Base-by-base conservation (phyloP, 2,797 vertebrate species). In the Phrynocephalus forsythii region DNA sequence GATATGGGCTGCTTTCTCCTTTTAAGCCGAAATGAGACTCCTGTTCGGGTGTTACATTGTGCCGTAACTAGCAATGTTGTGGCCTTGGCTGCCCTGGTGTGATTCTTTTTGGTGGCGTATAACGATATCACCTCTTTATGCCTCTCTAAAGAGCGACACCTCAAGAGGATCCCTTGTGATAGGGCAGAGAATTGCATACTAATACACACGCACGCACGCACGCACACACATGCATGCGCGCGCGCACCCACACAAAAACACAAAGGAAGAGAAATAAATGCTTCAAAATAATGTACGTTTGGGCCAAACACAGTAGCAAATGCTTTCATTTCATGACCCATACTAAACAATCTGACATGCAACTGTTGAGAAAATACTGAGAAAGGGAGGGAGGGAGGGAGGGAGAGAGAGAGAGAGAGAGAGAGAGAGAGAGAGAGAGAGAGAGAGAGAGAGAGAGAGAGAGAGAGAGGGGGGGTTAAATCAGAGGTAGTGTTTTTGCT, bases 401-500 rank as follows among this genome's bases (percentile, higher is more conserved):
- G 85, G 88, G 90, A 63, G 13, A 63, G 15, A 3, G 60, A 60
- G 75, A 68, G 86, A 88, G 90, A 84, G 86, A 87, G 90, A 20
- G 9, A 9, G 6, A 73, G 75, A 67, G 86, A 88, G 90, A 85
- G 86, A 87, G 90, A 38, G 38, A 38, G 3, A 38, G 2, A 38
- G 38, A 38, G 38, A 4, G 38, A 73, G 9, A 60, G 56, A 60
- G 8, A 5, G 56, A 13, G 9, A 60, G 56, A 13, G 56, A 63
- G 60, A 20, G 15, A 3, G 60, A 63, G 76, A 68, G 85, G 88
- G 90, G 84, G 86, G 88, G 90, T 93, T 91, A 50, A 90, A 88
- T 69, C 79, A 75, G 91, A 94, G 81, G 92, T 91, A 91, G 56
- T 24, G 91, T 92, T 92, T 91, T 92, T 89, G 91, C 92, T 94